Conservation (phyloP, 2,797 vertebrate species). For the Echeneis naucrates region DNA sequence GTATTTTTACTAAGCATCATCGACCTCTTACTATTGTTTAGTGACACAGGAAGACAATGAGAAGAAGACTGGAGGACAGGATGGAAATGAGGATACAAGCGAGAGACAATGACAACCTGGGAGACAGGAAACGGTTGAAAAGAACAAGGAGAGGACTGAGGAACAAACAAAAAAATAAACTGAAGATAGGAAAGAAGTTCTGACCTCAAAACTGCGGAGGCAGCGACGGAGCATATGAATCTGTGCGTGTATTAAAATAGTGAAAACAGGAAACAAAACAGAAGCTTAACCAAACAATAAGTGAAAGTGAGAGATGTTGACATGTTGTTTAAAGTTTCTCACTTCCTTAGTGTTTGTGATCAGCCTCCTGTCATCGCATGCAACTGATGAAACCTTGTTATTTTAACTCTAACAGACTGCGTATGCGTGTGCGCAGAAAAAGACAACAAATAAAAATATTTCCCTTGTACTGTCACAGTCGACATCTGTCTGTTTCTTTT, state of each 20-base stretch:
- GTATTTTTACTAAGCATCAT: slow-evolving; percentile 33
- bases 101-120: slow-evolving; percentile 16
- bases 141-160: neutral
- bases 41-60: slow-evolving; percentile 26
- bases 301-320: slow-evolving; percentile 31
- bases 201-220: slow-evolving; percentile 10
- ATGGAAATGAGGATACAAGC: slow-evolving; percentile 1
- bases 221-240: slow-evolving; percentile 2
- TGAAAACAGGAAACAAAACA: slow-evolving; percentile 34
- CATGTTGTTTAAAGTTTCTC: slow-evolving; percentile 37
- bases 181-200: neutral
- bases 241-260: slow-evolving; percentile 40
- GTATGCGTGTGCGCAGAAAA: slow-evolving; percentile 16
- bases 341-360: slow-evolving; percentile 36
- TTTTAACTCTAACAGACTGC: slow-evolving; percentile 31
- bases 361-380: slow-evolving; percentile 43
- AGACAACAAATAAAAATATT: slow-evolving; percentile 50
- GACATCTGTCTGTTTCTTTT: slow-evolving; percentile 56
- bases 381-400: slow-evolving; percentile 44
- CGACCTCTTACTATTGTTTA: slow-evolving; percentile 36
- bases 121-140: slow-evolving; percentile 4
- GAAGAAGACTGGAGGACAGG: neutral
- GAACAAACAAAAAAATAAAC: slow-evolving; percentile 14
- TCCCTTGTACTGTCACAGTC: slow-evolving; percentile 50
- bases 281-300: slow-evolving; percentile 34